These are phyloP conservation scores for Drosophila fuyamai DNA, from an alignment of 1,140 invertebrate species.

Conservation along the genomic window DNA sequence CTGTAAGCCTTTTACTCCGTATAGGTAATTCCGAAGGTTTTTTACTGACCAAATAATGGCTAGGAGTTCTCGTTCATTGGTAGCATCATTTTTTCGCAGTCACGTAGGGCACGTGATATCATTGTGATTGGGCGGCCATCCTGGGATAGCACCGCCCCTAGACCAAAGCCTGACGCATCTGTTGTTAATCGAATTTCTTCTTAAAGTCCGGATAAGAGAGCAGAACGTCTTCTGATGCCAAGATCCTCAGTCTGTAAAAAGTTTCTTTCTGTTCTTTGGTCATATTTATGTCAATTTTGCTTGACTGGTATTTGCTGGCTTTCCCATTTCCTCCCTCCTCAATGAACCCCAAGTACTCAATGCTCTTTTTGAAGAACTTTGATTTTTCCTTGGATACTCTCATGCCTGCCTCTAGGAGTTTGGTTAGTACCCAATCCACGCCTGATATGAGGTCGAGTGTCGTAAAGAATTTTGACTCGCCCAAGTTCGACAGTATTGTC, in stretches of 20 bases:
- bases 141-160: too few relatives aligned
- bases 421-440: neutral
- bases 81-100: neutral
- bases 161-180: too few relatives aligned
- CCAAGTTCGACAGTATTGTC: too few relatives aligned
- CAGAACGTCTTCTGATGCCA: conserved; percentile 1
- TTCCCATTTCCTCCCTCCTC: too few relatives aligned
- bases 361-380: neutral
- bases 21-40: neutral
- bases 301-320: too few relatives aligned
- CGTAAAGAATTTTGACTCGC: too few relatives aligned
- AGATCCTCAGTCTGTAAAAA: too few relatives aligned
- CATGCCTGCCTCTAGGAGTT: conserved; percentile 5
- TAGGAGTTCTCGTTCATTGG: neutral
- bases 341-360: neutral
- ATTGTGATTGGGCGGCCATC: too few relatives aligned
- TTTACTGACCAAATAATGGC: neutral
- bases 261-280: too few relatives aligned
- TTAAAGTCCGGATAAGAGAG: neutral
- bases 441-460: too few relatives aligned
- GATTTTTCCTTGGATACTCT: too few relatives aligned
- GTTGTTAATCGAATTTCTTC: neutral
- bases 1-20: neutral
- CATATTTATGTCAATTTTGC: too few relatives aligned
- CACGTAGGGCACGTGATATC: conserved; percentile 1